A percentile compares a stretch with the other conserved stretches of the same genome.
phyloP scores from a whole-genome alignment of 1,140 invertebrate species.

The Drosophila oshimai region DNA sequence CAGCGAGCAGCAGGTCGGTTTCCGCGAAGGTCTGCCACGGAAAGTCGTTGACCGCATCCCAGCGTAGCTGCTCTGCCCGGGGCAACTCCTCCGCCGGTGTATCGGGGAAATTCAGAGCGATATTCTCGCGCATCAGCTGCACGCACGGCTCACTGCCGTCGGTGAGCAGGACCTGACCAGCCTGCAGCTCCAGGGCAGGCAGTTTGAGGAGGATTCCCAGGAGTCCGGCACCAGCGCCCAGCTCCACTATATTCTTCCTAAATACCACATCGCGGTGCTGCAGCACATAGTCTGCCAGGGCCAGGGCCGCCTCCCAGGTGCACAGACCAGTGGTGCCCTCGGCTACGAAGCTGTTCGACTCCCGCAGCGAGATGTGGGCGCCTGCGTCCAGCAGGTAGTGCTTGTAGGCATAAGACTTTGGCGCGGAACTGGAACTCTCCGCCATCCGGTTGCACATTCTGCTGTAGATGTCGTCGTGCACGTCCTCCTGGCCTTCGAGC shows the following conservation, averaged over 20 bases:
- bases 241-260: conserved; percentile 60
- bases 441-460: conserved; percentile 44
- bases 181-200: conserved; percentile 17
- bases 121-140: conserved; percentile 66
- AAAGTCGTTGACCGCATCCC: conserved; percentile 43
- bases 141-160: conserved; percentile 72
- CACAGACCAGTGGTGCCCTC: conserved; percentile 79
- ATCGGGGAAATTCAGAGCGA: conserved; percentile 52
- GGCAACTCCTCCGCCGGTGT: background rate
- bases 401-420: conserved; percentile 52
- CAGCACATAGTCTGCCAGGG: conserved; percentile 65
- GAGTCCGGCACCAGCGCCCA: conserved; percentile 73
- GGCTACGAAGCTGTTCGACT: conserved; percentile 72
- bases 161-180: conserved; percentile 54
- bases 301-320: conserved; percentile 77
- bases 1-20: conserved; percentile 61
- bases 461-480: conserved; percentile 72
- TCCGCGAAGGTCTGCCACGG: conserved; percentile 16
- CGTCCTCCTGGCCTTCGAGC: conserved; percentile 56
- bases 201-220: conserved; percentile 65
- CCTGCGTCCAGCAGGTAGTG: conserved; percentile 59
- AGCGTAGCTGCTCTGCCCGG: conserved; percentile 42
- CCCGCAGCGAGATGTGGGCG: conserved; percentile 49
- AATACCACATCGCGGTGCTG: conserved; percentile 35
- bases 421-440: background rate